Conservation (phyloP, 2,113 vertebrate species). For the Prietella phreatophila region DNA sequence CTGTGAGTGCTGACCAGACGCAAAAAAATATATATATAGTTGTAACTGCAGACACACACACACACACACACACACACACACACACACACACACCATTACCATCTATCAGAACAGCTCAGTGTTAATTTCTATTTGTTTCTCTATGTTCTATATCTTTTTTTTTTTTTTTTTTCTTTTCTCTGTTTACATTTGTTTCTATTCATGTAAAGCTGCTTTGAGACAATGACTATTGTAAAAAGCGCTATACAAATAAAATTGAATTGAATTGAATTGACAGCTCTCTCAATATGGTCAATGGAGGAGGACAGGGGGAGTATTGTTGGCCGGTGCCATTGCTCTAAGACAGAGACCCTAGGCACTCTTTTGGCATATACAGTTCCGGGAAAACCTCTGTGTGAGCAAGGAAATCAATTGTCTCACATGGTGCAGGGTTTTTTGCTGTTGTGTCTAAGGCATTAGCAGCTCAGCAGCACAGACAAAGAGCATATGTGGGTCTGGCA, state of each 20-base stretch:
- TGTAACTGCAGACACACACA: background rate
- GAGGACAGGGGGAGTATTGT: conserved; percentile 59
- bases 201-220: too few species aligned
- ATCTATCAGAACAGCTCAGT: conserved; percentile 61
- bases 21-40: conserved; percentile 32
- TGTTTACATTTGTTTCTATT: too few species aligned
- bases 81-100: conserved; percentile 40
- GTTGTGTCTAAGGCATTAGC: conserved; percentile 58
- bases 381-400: conserved; percentile 49
- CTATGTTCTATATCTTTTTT: too few species aligned
- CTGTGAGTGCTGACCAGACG: conserved; percentile 26
- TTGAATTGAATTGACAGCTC: too few species aligned
- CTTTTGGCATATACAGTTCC: conserved; percentile 42
- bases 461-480: conserved; percentile 62
- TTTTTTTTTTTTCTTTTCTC: too few species aligned
- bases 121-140: too few species aligned
- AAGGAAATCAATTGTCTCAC: conserved; percentile 60
- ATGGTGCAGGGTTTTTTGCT: conserved; percentile 59
- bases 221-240: too few species aligned
- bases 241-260: too few species aligned
- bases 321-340: background rate
- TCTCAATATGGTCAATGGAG: conserved; percentile 65
- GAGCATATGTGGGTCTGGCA: conserved; percentile 68
- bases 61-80: background rate
- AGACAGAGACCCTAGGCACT: conserved; percentile 14